phyloP scores from a whole-genome alignment of 2,113 vertebrate genomes.

The Ciconia stormi region DNA sequence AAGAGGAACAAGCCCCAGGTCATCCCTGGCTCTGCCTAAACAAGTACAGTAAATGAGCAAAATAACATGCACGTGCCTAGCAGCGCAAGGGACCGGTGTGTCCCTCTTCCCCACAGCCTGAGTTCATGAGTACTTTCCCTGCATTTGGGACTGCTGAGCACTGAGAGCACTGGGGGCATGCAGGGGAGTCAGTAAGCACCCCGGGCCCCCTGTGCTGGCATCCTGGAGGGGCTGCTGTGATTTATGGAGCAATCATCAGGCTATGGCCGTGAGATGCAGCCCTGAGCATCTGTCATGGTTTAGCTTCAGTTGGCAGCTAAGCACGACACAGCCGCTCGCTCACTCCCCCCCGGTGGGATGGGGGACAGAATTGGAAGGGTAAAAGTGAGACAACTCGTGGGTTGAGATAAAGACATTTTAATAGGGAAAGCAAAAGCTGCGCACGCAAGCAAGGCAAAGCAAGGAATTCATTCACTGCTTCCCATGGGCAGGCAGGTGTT shows the following conservation, averaged over 20 bases:
- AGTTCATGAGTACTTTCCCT: neutral
- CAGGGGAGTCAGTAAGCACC: accelerated
- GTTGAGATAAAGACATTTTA: no score
- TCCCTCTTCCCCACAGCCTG: accelerated
- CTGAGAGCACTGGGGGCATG: accelerated
- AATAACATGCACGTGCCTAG: neutral
- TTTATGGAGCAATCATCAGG: neutral
- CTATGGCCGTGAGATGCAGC: neutral
- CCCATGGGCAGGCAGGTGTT: no score
- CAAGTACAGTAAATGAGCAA: neutral
- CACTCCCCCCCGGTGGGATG: no score
- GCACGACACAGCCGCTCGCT: no score
- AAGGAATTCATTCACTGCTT: no score
- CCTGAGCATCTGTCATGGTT: neutral
- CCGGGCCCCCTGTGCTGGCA: accelerated
- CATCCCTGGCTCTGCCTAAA: neutral
- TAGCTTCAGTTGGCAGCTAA: no score
- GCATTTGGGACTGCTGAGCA: neutral
- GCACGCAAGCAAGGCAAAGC: no score
- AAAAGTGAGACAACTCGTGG: no score
- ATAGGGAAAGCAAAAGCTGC: no score
- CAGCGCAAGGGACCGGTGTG: accelerated
- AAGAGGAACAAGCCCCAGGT: neutral
- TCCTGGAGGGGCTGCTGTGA: neutral
- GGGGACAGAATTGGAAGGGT: no score